phyloP scores from a whole-genome alignment of 2,113 vertebrate species.

The Irena cyanogastra region DNA sequence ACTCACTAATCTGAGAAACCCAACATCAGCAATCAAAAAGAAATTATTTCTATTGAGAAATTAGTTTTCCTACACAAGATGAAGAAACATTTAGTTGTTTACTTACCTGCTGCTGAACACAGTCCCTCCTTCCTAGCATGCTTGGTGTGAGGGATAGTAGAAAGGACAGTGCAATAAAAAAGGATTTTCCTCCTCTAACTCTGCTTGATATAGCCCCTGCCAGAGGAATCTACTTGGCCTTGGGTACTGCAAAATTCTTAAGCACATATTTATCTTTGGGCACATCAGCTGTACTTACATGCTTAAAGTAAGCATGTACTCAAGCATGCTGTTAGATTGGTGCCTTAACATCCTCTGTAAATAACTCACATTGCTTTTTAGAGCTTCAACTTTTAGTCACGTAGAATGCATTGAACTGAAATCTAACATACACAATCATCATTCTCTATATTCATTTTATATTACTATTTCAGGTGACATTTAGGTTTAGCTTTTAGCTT shows the following conservation, averaged over 20 bases:
- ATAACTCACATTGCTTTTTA: background rate
- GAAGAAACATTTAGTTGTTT: background rate
- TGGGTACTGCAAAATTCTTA: background rate
- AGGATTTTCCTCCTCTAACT: background rate
- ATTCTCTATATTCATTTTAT: background rate
- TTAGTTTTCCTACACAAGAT: background rate
- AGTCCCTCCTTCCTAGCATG: background rate
- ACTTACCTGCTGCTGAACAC: background rate
- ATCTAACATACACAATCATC: background rate
- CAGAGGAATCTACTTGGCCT: slow-evolving; percentile 2
- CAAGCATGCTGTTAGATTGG: background rate
- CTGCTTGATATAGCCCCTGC: background rate
- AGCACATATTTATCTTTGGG: slow-evolving; percentile 12
- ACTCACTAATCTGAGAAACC: background rate
- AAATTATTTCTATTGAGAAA: background rate
- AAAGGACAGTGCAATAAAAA: background rate
- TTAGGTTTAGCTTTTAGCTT: slow-evolving; percentile 20
- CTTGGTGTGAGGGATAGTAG: background rate
- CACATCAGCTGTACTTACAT: slow-evolving; percentile 1
- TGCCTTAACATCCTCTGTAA: background rate
- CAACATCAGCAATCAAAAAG: background rate
- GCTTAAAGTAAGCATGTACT: background rate
- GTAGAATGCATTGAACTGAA: background rate
- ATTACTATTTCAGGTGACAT: background rate
- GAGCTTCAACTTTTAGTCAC: background rate